Conservation (phyloP, 2,113 vertebrate genomes). For the Meleagris gallopavo region DNA sequence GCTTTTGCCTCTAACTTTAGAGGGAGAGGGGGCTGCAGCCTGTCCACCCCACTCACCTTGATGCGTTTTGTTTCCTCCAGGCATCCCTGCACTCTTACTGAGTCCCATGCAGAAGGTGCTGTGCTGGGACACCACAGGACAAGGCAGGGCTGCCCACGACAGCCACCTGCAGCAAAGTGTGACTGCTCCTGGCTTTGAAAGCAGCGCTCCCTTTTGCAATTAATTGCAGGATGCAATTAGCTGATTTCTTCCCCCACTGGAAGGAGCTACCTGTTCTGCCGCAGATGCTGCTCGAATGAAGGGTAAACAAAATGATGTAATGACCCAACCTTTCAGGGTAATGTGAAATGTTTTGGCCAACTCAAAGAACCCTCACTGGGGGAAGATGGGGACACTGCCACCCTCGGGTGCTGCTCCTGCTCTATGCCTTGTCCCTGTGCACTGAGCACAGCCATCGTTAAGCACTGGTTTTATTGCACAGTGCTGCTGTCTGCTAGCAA, state of each 20-base stretch:
- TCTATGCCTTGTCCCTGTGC: not conserved
- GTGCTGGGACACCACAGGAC: not conserved
- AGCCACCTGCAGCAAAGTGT: not conserved
- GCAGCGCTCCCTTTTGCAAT: not conserved
- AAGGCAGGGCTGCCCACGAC: not conserved
- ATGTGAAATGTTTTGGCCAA: not conserved
- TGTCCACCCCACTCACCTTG: not conserved
- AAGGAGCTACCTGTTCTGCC: accelerated
- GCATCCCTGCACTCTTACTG: not conserved
- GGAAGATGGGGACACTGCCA: too few relatives aligned
- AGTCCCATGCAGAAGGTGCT: accelerated
- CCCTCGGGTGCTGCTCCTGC: not conserved
- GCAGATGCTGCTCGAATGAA: accelerated
- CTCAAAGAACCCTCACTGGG: accelerated
- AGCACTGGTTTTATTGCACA: not conserved
- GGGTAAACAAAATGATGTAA: accelerated
- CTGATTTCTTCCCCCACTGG: accelerated
- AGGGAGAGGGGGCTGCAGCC: not conserved
- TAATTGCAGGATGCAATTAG: not conserved
- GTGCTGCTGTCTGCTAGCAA: not conserved
- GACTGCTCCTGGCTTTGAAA: not conserved
- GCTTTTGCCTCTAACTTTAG: accelerated
- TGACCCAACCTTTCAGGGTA: not conserved
- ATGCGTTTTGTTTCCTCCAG: not conserved
- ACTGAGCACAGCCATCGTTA: not conserved